phyloP scores from a whole-genome alignment of 2,797 vertebrate genomes.

The Galago senegalensis region DNA sequence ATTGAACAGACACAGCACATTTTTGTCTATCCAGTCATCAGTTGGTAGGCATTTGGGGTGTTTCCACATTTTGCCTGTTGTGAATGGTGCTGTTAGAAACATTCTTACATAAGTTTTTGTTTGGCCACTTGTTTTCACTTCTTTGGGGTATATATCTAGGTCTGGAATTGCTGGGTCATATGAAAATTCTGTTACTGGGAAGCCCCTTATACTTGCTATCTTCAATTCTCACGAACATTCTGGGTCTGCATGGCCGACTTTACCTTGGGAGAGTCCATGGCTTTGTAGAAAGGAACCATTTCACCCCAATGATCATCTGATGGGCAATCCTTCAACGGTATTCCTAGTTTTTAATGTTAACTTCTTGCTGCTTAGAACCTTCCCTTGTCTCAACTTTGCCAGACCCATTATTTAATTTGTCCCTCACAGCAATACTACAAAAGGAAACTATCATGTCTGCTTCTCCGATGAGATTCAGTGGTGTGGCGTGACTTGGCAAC shows the following conservation, averaged over 20 bases:
- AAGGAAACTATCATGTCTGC: neutral
- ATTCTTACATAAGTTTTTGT: neutral
- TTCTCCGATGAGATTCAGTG: constrained; percentile 10
- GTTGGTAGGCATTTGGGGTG: neutral
- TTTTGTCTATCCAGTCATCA: neutral
- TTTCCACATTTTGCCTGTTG: neutral
- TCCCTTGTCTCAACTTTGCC: neutral
- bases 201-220: neutral
- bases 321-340: neutral
- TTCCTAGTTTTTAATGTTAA: constrained; percentile 23
- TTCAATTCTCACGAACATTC: neutral
- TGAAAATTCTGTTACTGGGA: neutral
- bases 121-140: constrained; percentile 7
- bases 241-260: neutral
- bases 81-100: neutral
- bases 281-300: neutral
- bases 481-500: neutral
- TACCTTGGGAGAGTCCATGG: neutral
- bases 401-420: neutral
- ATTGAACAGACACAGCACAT: neutral
- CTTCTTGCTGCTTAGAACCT: neutral
- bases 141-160: neutral
- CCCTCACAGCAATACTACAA: neutral
- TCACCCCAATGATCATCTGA: neutral
- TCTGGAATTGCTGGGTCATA: neutral